Conservation (phyloP, 2,888 invertebrate genomes). For the Philhelius pedissequus region DNA sequence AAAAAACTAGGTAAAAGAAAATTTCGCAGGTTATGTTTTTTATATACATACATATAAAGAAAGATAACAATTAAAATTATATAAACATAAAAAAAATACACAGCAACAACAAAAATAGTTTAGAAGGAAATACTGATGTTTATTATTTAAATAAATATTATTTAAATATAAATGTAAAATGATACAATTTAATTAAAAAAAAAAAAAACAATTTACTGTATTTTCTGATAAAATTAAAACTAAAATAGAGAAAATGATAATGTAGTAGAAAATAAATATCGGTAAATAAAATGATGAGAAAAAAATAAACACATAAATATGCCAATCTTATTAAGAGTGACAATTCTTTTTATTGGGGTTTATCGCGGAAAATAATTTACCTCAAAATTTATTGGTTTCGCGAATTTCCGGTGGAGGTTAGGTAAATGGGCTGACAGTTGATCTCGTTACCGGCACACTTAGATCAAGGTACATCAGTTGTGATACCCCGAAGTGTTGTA, state of each 20-base stretch:
- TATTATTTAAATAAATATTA: slow-evolving; percentile 53
- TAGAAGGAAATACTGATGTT: slow-evolving; percentile 62
- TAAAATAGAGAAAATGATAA: slow-evolving; percentile 65
- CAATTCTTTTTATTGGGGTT: not conserved
- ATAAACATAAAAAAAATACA: slow-evolving; percentile 35
- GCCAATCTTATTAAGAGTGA: slow-evolving; percentile 56
- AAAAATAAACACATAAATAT: slow-evolving; percentile 60
- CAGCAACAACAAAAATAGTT: slow-evolving; percentile 49
- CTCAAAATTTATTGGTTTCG: too few relatives aligned
- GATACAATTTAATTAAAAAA: slow-evolving; percentile 37
- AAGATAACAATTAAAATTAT: slow-evolving; percentile 52
- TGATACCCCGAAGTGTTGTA: too few relatives aligned
- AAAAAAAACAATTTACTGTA: slow-evolving; percentile 57
- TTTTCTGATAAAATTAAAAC: slow-evolving; percentile 67
- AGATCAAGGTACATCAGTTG: too few relatives aligned
- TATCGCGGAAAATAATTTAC: too few relatives aligned
- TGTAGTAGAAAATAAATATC: slow-evolving; percentile 67
- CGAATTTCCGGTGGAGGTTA: too few relatives aligned
- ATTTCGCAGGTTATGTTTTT: slow-evolving; percentile 61
- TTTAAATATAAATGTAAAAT: slow-evolving; percentile 51
- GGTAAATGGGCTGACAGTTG: too few relatives aligned
- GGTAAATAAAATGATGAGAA: slow-evolving; percentile 64
- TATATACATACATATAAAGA: slow-evolving; percentile 46
- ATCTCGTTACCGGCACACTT: too few relatives aligned
- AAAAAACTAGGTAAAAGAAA: slow-evolving; percentile 28